Evolutionary conservation across 2,113 vertebrate genomes (phyloP).

Genomic region (Lucifuga dentata): DNA sequence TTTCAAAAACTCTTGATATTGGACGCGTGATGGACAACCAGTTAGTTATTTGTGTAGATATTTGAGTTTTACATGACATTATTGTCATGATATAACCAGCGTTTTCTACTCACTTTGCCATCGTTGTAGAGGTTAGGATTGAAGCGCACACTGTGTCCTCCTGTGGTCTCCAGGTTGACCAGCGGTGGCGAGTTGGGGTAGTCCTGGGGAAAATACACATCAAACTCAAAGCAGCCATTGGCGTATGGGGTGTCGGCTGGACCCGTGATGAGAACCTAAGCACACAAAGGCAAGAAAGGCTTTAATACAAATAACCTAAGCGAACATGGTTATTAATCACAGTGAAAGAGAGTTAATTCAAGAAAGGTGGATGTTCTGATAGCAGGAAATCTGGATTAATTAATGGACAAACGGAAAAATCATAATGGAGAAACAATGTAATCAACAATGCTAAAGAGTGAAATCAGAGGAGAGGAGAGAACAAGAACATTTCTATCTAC

Average conservation of each 20-base stretch:
- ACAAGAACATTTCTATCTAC: not conserved
- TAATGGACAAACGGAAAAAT: conserved; percentile 8
- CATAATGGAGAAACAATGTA: conserved; percentile 16
- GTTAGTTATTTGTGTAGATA: not conserved
- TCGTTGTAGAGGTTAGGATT: conserved; percentile 99
- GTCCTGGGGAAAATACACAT: conserved; percentile 99
- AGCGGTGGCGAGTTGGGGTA: conserved; percentile 98
- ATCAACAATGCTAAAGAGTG: conserved; percentile 21
- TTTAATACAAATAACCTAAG: not conserved
- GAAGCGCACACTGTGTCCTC: conserved; percentile 97
- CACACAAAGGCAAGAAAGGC: not conserved
- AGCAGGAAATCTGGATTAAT: conserved; percentile 17
- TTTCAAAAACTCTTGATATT: not conserved
- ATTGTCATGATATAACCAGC: too few species aligned
- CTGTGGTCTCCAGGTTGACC: conserved; percentile 98
- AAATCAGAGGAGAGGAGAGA: conserved; percentile 11
- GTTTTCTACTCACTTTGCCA: conserved; percentile 88
- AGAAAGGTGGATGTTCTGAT: conserved; percentile 4
- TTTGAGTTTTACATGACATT: too few species aligned
- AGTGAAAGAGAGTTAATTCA: conserved; percentile 27
- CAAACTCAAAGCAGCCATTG: conserved; percentile 99
- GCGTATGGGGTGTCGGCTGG: conserved; percentile 97
- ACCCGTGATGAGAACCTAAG: conserved; percentile 96
- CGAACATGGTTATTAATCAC: conserved; percentile 10
- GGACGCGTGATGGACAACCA: conserved; percentile 1